phyloP scores from a whole-genome alignment of 2,797 vertebrate genomes.

The Sus cebifrons region DNA sequence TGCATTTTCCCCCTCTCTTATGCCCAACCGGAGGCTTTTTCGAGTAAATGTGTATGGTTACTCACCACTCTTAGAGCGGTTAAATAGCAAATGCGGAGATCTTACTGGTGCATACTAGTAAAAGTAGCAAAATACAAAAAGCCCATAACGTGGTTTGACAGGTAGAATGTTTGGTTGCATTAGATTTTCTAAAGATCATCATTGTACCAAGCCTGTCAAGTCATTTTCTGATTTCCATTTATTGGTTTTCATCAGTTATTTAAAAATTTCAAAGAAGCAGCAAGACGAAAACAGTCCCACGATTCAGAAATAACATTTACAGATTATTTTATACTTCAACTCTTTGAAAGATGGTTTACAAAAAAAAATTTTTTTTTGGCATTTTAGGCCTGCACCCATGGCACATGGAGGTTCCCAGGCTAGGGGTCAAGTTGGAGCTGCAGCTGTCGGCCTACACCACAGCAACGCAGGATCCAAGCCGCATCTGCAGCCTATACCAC shows the following conservation, averaged over 20 bases:
- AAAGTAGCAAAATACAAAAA: constrained; percentile 17
- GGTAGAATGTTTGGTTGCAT: background rate
- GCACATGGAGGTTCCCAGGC: no score
- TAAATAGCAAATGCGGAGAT: constrained; percentile 21
- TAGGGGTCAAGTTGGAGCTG: no score
- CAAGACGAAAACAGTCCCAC: constrained; percentile 28
- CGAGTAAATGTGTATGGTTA: background rate
- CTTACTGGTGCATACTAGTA: background rate
- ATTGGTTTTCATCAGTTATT: background rate
- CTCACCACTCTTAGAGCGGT: constrained; percentile 23
- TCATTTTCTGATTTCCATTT: background rate
- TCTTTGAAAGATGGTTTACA: constrained; percentile 54
- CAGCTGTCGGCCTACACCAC: no score
- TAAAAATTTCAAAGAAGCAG: constrained; percentile 40
- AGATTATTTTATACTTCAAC: constrained; percentile 60
- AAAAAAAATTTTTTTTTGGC: no score
- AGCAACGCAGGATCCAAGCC: no score
- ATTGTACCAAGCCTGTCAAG: background rate
- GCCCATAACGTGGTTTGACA: background rate
- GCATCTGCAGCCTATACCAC: no score
- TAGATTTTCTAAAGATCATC: constrained; percentile 46
- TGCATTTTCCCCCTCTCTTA: background rate
- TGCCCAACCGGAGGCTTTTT: background rate
- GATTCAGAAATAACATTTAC: constrained; percentile 26
- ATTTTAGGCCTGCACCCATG: no score